These are phyloP conservation scores for Euplexia lucipara DNA, from an alignment of 2,888 invertebrate genomes.

Conservation along the genomic window DNA sequence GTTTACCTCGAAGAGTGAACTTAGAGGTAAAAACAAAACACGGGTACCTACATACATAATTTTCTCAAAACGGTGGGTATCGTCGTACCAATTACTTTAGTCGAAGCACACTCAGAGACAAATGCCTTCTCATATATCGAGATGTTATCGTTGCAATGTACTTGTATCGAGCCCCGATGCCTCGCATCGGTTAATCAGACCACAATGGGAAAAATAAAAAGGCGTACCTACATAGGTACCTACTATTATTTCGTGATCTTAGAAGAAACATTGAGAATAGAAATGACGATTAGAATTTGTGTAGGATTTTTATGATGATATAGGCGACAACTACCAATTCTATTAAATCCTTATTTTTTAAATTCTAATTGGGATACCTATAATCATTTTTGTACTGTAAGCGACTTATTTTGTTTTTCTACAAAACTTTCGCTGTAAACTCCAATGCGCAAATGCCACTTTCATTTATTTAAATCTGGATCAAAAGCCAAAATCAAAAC, in stretches of 20 bases:
- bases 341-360: no score
- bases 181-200: conserved; percentile 64
- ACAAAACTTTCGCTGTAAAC: no score
- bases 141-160: conserved; percentile 75
- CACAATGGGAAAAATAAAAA: conserved; percentile 64
- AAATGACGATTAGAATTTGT: conserved; percentile 2
- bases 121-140: conserved; percentile 81
- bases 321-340: neutral
- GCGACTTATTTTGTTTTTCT: no score
- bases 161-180: conserved; percentile 67
- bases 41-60: conserved; percentile 39
- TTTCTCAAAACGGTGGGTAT: conserved; percentile 59
- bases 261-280: conserved; percentile 29
- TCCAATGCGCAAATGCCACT: no score
- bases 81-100: conserved; percentile 63
- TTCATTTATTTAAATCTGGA: no score
- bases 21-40: conserved; percentile 52
- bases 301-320: neutral
- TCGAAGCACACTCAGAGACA: conserved; percentile 72
- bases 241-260: conserved; percentile 52
- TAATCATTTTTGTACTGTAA: no score
- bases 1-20: conserved; percentile 47
- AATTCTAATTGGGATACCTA: no score
- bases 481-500: neutral
- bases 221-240: conserved; percentile 25